phyloP scores from a whole-genome alignment of 2,797 vertebrate genomes.

The Bucorvus abyssinicus region DNA sequence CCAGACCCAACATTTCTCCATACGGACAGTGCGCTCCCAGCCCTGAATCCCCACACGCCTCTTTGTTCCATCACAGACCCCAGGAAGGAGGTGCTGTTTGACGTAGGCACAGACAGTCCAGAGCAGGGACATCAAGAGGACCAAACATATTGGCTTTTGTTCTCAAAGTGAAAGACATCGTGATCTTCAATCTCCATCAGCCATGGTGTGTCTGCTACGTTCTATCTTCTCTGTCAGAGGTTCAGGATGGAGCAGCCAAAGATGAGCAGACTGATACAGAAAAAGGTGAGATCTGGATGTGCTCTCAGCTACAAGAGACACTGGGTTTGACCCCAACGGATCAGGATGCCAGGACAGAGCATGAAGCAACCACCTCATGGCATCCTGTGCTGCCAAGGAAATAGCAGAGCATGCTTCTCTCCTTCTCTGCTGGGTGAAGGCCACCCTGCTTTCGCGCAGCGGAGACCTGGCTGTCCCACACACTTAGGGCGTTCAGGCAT shows the following conservation, averaged over 20 bases:
- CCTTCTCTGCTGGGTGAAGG: background rate
- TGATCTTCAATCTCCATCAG: background rate
- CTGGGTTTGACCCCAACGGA: background rate
- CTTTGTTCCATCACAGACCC: background rate
- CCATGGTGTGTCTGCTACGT: background rate
- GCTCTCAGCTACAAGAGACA: background rate
- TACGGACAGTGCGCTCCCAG: background rate
- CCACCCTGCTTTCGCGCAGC: background rate
- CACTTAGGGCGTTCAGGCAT: background rate
- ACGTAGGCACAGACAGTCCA: background rate
- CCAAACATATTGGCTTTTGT: background rate
- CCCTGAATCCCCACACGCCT: background rate
- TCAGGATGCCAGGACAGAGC: background rate
- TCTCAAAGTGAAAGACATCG: background rate
- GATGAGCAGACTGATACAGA: background rate
- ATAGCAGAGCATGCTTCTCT: background rate
- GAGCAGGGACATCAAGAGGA: background rate
- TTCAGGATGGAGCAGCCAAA: background rate
- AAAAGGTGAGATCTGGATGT: background rate
- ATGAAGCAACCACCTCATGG: rapidly evolving
- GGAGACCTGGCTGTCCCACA: background rate
- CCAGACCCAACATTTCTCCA: background rate
- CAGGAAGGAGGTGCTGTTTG: background rate
- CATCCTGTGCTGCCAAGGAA: background rate
- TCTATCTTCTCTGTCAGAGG: background rate